Conservation (phyloP, 2,797 vertebrate genomes). For the Erithacus rubecula region DNA sequence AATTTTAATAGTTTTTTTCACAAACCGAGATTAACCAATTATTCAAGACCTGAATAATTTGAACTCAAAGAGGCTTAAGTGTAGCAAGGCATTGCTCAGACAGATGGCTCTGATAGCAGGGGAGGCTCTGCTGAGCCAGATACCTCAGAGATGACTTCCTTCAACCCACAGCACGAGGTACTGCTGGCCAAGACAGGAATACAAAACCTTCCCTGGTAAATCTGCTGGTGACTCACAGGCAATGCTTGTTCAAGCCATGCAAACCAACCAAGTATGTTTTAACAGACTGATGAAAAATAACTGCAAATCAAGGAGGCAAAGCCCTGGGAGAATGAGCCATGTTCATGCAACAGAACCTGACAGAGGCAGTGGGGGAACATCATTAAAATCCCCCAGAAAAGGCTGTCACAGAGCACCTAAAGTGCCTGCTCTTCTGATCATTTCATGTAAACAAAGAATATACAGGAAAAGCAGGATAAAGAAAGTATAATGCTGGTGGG, state of each 20-base stretch:
- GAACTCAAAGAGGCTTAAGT: background rate
- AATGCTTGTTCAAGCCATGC: background rate
- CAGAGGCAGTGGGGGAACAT: background rate
- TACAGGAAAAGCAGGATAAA: background rate
- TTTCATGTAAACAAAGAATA: background rate
- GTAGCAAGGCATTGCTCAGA: background rate
- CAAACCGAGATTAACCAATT: background rate
- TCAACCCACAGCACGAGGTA: background rate
- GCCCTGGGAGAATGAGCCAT: background rate
- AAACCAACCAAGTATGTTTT: background rate
- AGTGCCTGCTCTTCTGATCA: background rate
- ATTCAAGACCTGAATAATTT: background rate
- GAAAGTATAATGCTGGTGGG: background rate
- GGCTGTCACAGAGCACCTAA: background rate
- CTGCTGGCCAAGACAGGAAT: background rate
- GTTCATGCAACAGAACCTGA: background rate
- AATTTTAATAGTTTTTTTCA: background rate
- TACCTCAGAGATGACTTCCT: constrained; percentile 9
- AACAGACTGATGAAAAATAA: background rate
- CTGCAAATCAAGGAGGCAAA: background rate
- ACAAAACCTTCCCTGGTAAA: background rate
- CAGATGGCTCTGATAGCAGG: constrained; percentile 52
- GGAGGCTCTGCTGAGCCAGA: constrained; percentile 19
- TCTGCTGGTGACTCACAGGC: background rate
- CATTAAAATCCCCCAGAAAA: background rate